Base-by-base conservation (phyloP, 2,888 invertebrate species). In the Cataglyphis livida region DNA sequence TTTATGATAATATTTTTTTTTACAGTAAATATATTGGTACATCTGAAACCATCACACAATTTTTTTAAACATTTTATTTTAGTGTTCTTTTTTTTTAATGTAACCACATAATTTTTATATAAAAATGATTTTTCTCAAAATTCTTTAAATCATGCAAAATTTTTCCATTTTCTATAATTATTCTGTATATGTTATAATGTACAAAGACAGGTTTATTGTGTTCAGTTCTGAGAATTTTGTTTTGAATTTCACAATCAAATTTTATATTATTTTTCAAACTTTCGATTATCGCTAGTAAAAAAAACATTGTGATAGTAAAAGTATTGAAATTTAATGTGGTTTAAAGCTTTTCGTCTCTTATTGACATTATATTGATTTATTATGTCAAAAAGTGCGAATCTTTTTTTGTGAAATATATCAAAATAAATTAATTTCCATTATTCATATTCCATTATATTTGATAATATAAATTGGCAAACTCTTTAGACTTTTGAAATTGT, bases 201-300 rank as follows among this genome's bases (percentile, higher is more conserved):
- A 82, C 65, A 84, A 84, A 57, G 15, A 66, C 78, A 84, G 73
- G 83, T 15, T 57, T 79, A 73, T 71, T 74, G 51, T 73, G 70
- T 82, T 82, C 64, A 62, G 48, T 21, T 35, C 38, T 41, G 21
- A 78, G 12, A 28, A 65, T 75, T 41, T 75, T 64, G 18, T 66
- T 71, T 15, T 28, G 28, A 61, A 61, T 81, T 35, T 74, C 21
- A 15, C 35, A 71, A 82, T 73, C 28, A 21, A 41, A 44, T 71
- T 79, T 64, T 74, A 54, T 48, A 62, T 74, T 15, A 48, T 59
- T 83, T 71, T 57, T 64, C 35, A 71, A 48, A 78, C 38, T 71
- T 71, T 64, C 48, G 10, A 28, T 78, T 65, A 66, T 66, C n/a
- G 15, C 25, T 57, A 7, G 12, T 57, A 54, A 79, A 70, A 15